A percentile compares a stretch with the other conserved stretches of the same genome.
These are phyloP conservation scores for Tridacna crocea DNA, from an alignment of 2,888 invertebrate genomes.

Conservation along the genomic window DNA sequence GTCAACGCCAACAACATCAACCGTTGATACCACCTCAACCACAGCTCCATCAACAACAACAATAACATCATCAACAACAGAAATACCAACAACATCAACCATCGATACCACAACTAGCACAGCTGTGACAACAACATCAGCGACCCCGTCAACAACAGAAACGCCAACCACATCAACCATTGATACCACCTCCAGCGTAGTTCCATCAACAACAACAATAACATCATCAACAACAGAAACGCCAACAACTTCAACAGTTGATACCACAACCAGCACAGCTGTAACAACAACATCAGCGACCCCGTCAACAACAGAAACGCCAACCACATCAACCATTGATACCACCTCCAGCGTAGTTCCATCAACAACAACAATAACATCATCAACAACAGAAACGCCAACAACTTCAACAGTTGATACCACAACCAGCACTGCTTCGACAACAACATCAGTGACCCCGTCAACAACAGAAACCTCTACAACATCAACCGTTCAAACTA, in stretches of 20 bases:
- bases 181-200: too few species aligned
- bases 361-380: background rate
- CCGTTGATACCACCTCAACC: background rate
- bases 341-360: background rate
- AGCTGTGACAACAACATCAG: background rate
- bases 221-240: conserved; percentile 8
- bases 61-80: background rate
- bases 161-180: background rate
- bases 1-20: background rate
- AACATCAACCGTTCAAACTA: background rate
- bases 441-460: background rate
- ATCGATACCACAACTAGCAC: too few species aligned
- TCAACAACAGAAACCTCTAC: background rate
- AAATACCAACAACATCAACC: background rate
- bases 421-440: background rate
- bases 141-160: background rate
- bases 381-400: background rate
- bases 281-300: background rate
- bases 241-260: background rate
- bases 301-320: background rate
- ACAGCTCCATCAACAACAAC: background rate
- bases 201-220: background rate
- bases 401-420: background rate
- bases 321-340: background rate
- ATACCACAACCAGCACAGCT: background rate